Base-by-base conservation (phyloP, 2,888 invertebrate species). In the Acrobasis consociella region DNA sequence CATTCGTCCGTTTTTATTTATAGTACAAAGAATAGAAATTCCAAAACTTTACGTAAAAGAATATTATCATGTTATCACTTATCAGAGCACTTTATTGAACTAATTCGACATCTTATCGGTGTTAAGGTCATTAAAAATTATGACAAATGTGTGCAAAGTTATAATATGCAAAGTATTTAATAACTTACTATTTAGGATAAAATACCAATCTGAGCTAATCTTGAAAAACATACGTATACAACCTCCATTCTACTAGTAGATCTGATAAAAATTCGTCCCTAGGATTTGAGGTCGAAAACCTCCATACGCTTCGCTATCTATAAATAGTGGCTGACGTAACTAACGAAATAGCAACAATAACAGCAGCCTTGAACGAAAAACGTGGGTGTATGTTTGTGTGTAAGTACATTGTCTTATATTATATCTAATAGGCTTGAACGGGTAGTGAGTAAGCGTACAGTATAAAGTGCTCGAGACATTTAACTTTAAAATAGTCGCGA, bases 351-450 rank as follows among this genome's bases (percentile, higher is more conserved):
- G 77, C 72, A 79, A 81, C 80, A 81, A 81, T 82, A 81, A 76
- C 76, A 72, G 81, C 76, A 86, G 78, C 88, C 89, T 88, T 89
- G 89, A 80, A 79, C 75, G 76, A 72, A 72, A 74, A 75, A 76
- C 70, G 75, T 77, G 71, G 71, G 71, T 71, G 71, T 68, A 67
- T 74, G 70, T 70, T 70, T 73, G 46, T 46, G 31, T 70, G 69
- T n/a, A n/a, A n/a, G n/a, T 67, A 69, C 65, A 81, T 79, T 82
- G 84, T 79, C 82, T 82, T 75, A 69, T 72, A 74, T 82, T 75
- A 69, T 72, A 74, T 73, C 64, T 64, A 67, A 67, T 51, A 58
- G 37, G 60, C 64, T 50, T 49, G 31, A 5, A 31, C 31, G 31
- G 7, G 50, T 71, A 72, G 67, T 72, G 46, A 80, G 77, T 79